phyloP scores from a whole-genome alignment of 2,113 vertebrate species.

The Spizaetus ornatus region DNA sequence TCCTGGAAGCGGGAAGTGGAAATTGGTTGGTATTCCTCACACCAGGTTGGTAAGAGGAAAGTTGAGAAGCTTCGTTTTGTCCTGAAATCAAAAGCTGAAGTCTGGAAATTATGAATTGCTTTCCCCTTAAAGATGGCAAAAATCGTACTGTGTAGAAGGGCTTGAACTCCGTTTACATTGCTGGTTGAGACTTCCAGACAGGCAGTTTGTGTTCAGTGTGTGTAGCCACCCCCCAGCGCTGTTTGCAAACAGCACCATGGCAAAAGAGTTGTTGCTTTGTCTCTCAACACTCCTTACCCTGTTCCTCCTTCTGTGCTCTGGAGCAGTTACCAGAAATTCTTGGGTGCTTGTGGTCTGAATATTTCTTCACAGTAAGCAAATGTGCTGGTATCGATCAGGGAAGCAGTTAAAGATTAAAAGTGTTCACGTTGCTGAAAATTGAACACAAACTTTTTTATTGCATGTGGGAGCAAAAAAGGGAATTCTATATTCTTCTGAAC shows the following conservation, averaged over 20 bases:
- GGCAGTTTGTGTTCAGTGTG: background rate
- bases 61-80: background rate
- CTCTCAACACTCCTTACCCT: conserved; percentile 9
- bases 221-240: background rate
- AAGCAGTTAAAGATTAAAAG: background rate
- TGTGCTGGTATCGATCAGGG: background rate
- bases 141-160: background rate
- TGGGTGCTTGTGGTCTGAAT: background rate
- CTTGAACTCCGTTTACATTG: background rate
- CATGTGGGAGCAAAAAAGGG: background rate
- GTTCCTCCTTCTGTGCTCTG: background rate
- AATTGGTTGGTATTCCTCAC: background rate
- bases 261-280: background rate
- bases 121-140: background rate
- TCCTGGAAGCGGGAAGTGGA: background rate
- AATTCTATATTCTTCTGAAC: background rate
- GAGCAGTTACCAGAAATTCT: background rate
- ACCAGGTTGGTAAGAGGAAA: background rate
- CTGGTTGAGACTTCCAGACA: background rate
- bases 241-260: background rate
- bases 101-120: background rate
- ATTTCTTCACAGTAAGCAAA: background rate
- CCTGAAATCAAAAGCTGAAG: background rate
- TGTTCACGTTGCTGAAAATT: background rate
- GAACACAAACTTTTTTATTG: background rate